These are phyloP conservation scores for Emydura subglobosa DNA, from an alignment of 2,113 vertebrate genomes.

Conservation along the genomic window DNA sequence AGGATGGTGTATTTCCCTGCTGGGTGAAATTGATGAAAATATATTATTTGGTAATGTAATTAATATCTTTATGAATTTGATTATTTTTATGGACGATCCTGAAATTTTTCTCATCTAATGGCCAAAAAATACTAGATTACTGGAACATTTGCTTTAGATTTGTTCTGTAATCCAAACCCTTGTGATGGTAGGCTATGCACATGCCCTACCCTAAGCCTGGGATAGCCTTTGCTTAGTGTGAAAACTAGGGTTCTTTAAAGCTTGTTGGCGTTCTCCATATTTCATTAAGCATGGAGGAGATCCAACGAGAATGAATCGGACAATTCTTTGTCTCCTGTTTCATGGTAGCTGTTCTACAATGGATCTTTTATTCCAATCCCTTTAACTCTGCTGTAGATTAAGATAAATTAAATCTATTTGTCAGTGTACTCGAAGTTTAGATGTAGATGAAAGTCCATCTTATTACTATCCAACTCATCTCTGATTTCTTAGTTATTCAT, in stretches of 20 bases:
- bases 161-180: background rate
- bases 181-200: fast-evolving
- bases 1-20: background rate
- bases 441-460: background rate
- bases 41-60: background rate
- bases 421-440: background rate
- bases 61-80: background rate
- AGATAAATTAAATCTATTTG: background rate
- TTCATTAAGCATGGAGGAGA: background rate
- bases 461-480: background rate
- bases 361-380: background rate
- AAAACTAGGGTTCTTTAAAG: background rate
- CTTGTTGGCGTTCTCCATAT: background rate
- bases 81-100: background rate
- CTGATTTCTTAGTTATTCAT: background rate
- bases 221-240: background rate
- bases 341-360: background rate
- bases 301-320: background rate
- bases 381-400: background rate
- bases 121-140: background rate
- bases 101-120: background rate
- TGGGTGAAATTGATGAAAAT: background rate
- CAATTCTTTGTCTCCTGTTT: background rate
- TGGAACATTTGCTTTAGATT: background rate
- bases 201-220: background rate